Evolutionary conservation across 2,888 invertebrate species (phyloP), one percentile per base, ranked within the genome.

Genomic region (Blastobasis adustella): DNA sequence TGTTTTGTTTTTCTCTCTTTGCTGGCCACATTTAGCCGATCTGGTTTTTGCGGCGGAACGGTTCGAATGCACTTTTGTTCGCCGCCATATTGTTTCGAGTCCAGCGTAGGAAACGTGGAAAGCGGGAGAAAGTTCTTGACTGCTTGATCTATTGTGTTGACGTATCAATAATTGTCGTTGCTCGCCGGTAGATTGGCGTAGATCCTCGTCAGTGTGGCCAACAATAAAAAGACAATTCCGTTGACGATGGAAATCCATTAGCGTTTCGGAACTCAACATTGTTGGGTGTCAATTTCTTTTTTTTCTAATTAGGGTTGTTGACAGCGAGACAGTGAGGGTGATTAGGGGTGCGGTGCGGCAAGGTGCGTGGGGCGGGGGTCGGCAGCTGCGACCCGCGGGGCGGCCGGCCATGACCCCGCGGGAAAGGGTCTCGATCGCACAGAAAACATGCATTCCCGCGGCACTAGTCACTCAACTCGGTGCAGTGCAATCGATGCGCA

Each of bases 11-110:
- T 75, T 73, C 65, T 75, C 63, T 63, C 66, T 79, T 82, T 82
- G 77, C 81, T 79, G 74, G 74, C 71, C 77, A 73, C 79, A 69
- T 79, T 78, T 71, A 76, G 72, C 67, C 77, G 81, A 80, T 83
- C 79, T 81, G 72, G 80, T 83, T 87, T 83, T 82, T 83, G 78
- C 74, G 65, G 62, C 69, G 71, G 67, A 76, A 73, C 76, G 74
- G 68, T 55, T 73, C 71, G 70, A 76, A 69, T 73, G 71, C 71
- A 73, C 77, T 79, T 83, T 84, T 84, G 80, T 83, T 82, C 79
- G 76, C 76, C 71, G 71, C 76, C 72, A 76, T 82, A 81, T 82
- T 83, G 79, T 80, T 82, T 71, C 77, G 74, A 45, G 36, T 10
- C 45, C 45, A 37, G 46, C 42, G 40, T 37, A 52, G 52, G 49